These are phyloP conservation scores for Mimumesa dahlbomi DNA, from an alignment of 2,888 invertebrate genomes.

Conservation along the genomic window DNA sequence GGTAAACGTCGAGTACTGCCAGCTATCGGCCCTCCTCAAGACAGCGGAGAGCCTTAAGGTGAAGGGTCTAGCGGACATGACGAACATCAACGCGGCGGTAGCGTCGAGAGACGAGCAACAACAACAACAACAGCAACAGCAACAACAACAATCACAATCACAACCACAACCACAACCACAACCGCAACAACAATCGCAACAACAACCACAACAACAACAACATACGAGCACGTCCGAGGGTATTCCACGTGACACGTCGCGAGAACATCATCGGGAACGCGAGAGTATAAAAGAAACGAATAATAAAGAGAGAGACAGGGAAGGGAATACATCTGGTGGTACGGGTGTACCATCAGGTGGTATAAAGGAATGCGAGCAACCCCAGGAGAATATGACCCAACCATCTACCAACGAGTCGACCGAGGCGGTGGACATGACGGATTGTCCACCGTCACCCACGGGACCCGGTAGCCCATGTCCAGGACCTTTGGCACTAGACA, in stretches of 20 bases:
- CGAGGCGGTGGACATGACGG: constrained; percentile 73
- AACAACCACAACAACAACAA: constrained; percentile 57
- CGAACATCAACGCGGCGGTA: constrained; percentile 87
- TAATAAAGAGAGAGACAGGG: constrained; percentile 62
- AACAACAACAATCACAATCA: constrained; percentile 63
- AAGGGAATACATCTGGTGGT: constrained; percentile 35
- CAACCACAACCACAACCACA: constrained; percentile 58
- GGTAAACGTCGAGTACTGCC: constrained; percentile 96
- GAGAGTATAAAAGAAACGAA: constrained; percentile 61
- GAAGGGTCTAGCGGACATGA: constrained; percentile 96
- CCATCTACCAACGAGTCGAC: constrained; percentile 67
- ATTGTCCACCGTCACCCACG: constrained; percentile 65
- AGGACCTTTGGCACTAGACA: constrained; percentile 76
- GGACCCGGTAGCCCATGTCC: constrained; percentile 79
- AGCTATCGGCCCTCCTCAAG: constrained; percentile 93
- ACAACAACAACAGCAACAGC: constrained; percentile 62
- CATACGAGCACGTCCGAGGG: constrained; percentile 63
- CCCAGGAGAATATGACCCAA: constrained; percentile 48
- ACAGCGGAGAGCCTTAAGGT: constrained; percentile 96
- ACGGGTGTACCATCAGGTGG: constrained; percentile 71
- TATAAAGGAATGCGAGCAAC: constrained; percentile 62
- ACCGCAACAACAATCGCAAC: constrained; percentile 58
- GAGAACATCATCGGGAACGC: constrained; percentile 62
- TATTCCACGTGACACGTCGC: constrained; percentile 76
- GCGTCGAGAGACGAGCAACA: constrained; percentile 78